Percentiles rank a stretch among this genome's conserved stretches.
Evolutionary conservation across 2,888 invertebrate genomes (phyloP).

Genomic region (Tridacna gigas): DNA sequence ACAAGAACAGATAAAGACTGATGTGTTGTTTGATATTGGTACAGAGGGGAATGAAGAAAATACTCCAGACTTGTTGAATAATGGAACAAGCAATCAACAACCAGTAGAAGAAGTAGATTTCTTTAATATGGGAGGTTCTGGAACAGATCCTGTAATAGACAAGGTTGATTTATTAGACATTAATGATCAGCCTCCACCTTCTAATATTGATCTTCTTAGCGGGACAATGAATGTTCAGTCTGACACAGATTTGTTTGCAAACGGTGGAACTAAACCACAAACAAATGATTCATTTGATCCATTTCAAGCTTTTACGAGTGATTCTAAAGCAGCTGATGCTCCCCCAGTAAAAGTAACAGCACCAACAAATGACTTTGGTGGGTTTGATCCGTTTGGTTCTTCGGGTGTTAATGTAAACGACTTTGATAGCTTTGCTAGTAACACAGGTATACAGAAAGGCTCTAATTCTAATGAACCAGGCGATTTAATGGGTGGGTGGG

Average conservation of each 20-base stretch:
- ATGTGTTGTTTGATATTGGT: constrained; percentile 7
- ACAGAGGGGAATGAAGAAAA: constrained; percentile 1
- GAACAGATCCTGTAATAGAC: constrained; percentile 54
- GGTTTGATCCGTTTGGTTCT: constrained; percentile 77
- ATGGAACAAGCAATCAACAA: constrained; percentile 1
- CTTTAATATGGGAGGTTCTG: constrained; percentile 70
- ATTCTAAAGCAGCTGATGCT: constrained; percentile 40
- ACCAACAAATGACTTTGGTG: constrained; percentile 53
- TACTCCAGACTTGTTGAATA: constrained; percentile 14
- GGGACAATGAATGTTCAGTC: constrained; percentile 55
- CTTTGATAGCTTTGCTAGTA: constrained; percentile 15
- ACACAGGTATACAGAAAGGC: neutral
- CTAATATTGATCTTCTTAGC: constrained; percentile 76
- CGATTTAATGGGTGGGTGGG: constrained; percentile 16
- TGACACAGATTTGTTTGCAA: constrained; percentile 24
- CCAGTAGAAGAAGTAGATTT: constrained; percentile 68
- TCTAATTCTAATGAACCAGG: neutral
- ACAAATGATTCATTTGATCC: constrained; percentile 78
- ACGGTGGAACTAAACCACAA: constrained; percentile 21
- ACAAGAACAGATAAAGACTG: neutral
- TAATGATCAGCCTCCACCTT: constrained; percentile 60
- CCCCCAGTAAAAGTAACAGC: constrained; percentile 55
- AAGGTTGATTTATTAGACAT: constrained; percentile 73
- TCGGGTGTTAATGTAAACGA: constrained; percentile 22
- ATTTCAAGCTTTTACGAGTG: constrained; percentile 72